Conservation (phyloP, 2,113 vertebrate species). For the Petroica traversi region DNA sequence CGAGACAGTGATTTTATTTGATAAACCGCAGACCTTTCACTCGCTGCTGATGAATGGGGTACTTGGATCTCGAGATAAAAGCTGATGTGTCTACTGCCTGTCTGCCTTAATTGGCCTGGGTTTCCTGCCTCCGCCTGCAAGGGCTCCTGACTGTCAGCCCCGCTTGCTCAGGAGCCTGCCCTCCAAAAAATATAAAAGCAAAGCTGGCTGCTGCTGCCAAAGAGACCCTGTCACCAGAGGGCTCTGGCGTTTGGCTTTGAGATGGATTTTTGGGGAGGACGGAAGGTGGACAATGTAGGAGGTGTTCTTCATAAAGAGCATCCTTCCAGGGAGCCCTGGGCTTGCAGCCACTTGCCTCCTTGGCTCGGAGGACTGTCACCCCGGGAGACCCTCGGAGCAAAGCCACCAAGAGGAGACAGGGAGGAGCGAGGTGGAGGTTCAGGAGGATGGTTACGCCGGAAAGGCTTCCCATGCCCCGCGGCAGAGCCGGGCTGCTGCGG, state of each 20-base stretch:
- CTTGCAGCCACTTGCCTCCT: neutral
- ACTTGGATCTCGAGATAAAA: conserved; percentile 48
- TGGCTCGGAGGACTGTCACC: neutral
- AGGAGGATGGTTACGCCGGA: neutral
- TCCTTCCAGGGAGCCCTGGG: neutral
- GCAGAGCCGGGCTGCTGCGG: neutral
- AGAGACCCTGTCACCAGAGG: neutral
- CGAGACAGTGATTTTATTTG: conserved; percentile 45
- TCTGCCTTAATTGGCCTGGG: conserved; percentile 42
- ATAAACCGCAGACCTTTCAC: conserved; percentile 30
- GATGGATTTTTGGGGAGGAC: neutral
- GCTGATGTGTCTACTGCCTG: conserved; percentile 33
- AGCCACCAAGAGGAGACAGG: neutral
- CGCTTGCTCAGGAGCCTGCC: neutral
- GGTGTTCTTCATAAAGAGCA: neutral
- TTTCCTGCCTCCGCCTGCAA: neutral
- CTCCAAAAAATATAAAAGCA: neutral
- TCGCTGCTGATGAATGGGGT: neutral
- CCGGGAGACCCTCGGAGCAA: neutral
- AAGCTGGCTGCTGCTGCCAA: neutral
- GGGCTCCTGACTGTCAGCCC: neutral
- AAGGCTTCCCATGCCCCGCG: neutral
- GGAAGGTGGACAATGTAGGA: neutral
- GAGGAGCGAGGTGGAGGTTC: neutral
- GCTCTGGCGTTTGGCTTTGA: neutral